Base-by-base conservation (phyloP, 2,797 vertebrate genomes). In the Acanthurus leucopareius region DNA sequence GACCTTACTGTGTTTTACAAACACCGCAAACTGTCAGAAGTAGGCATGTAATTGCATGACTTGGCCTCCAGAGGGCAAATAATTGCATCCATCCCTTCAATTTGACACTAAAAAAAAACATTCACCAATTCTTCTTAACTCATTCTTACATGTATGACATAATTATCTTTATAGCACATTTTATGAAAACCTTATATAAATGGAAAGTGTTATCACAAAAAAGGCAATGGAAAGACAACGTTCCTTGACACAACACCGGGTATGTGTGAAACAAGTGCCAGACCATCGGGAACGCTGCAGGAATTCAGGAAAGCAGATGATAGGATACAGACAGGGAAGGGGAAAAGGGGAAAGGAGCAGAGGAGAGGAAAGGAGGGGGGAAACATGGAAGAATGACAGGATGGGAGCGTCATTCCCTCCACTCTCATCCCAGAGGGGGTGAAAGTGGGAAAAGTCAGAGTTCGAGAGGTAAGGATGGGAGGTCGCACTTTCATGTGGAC, bases 381-480 rank as follows among this genome's bases (percentile, higher is more conserved):
- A 65, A 69, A 79, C 80, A 4, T 62, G 78, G 66, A 78, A 84
- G 77, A 88, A 88, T 73, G 83, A 75, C 88, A 90, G 92, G 90
- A 93, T 91, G 82, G 84, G 84, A 88, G 78, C 48, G 42, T 63
- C 87, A 17, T 65, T 84, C 78, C 69, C 53, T 80, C 81, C 54
- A 1, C 68, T 84, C 63, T 16, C 25, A 20, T 78, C 80, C 59
- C 32, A 11, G 11, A 56, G 25, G 25, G 59, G 75, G 86, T 60
- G 79, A 88, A 87, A 89, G 75, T 85, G 85, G 80, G 81, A 89
- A 88, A 79, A 80, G 82, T 86, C 75, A 67, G 59, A 78, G 88
- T 74, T 86, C 65, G 82, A 60, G 72, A 68, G 74, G 47, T 35
- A 17, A 25, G 25, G 65, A 79, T n/a, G 7, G 69, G 76, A 84